These are phyloP conservation scores for Diarsia dahlii DNA, from an alignment of 2,888 invertebrate species.

Conservation along the genomic window DNA sequence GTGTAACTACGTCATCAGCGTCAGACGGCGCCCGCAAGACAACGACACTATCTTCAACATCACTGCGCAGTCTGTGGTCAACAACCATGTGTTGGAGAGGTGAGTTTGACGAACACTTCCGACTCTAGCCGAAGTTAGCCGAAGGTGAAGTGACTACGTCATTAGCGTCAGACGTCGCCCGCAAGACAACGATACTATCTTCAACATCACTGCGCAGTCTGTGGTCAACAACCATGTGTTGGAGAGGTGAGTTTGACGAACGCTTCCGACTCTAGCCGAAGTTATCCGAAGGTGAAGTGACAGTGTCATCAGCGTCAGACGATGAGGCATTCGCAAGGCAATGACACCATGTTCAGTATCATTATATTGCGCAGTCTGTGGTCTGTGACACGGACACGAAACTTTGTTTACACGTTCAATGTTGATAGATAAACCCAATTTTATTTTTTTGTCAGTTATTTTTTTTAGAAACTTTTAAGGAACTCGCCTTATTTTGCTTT, in stretches of 20 bases:
- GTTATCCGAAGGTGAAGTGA: too few species aligned
- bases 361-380: slow-evolving; percentile 57
- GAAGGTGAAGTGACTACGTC: slow-evolving; percentile 76
- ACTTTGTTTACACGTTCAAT: too few species aligned
- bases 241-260: slow-evolving; percentile 70
- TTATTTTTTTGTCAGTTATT: too few species aligned
- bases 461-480: neutral
- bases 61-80: slow-evolving; percentile 63
- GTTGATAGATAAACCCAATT: too few species aligned
- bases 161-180: slow-evolving; percentile 81
- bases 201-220: slow-evolving; percentile 71
- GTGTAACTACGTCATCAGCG: slow-evolving; percentile 76
- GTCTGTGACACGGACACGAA: too few species aligned
- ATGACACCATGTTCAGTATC: slow-evolving; percentile 71
- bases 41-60: slow-evolving; percentile 73
- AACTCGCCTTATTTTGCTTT: neutral
- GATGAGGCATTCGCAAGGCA: too few species aligned
- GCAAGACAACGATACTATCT: slow-evolving; percentile 72
- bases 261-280: neutral
- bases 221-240: slow-evolving; percentile 75
- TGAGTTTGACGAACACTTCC: slow-evolving; percentile 35
- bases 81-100: slow-evolving; percentile 77
- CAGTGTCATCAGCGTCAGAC: too few species aligned
- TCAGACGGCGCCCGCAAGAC: slow-evolving; percentile 80
- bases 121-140: neutral